Evolutionary conservation across 2,888 invertebrate species (phyloP).

Genomic region (Vannuccia rotundouncinata): DNA sequence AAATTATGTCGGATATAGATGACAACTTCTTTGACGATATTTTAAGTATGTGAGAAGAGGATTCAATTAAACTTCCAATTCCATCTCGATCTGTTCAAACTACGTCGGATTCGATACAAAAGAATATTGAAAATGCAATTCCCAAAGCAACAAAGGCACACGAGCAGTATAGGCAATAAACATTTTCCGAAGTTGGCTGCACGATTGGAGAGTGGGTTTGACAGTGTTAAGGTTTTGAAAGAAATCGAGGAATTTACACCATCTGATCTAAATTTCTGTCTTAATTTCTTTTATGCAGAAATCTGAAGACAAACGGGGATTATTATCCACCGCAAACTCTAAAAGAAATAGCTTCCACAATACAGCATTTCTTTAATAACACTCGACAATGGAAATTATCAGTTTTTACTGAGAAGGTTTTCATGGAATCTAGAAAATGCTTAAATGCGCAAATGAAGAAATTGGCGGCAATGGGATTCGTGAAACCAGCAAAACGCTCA

Average conservation of each 20-base stretch:
- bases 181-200: conserved; percentile 23
- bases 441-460: conserved; percentile 28
- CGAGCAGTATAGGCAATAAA: conserved; percentile 22
- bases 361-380: conserved; percentile 21
- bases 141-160: conserved; percentile 20
- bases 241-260: conserved; percentile 27
- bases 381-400: neutral
- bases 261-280: neutral
- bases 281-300: conserved; percentile 3
- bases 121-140: conserved; percentile 18
- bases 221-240: conserved; percentile 12
- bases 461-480: conserved; percentile 8
- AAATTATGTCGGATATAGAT: neutral
- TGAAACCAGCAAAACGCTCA: conserved; percentile 18
- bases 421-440: neutral
- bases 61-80: conserved; percentile 20
- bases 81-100: conserved; percentile 19
- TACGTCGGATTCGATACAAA: conserved; percentile 13
- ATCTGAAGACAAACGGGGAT: neutral
- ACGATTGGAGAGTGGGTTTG: conserved; percentile 25
- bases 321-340: conserved; percentile 28
- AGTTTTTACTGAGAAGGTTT: conserved; percentile 11
- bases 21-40: neutral
- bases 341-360: conserved; percentile 21
- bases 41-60: neutral